These are phyloP conservation scores for Iselma pallidipennis DNA, from an alignment of 2,888 invertebrate genomes.

Conservation along the genomic window DNA sequence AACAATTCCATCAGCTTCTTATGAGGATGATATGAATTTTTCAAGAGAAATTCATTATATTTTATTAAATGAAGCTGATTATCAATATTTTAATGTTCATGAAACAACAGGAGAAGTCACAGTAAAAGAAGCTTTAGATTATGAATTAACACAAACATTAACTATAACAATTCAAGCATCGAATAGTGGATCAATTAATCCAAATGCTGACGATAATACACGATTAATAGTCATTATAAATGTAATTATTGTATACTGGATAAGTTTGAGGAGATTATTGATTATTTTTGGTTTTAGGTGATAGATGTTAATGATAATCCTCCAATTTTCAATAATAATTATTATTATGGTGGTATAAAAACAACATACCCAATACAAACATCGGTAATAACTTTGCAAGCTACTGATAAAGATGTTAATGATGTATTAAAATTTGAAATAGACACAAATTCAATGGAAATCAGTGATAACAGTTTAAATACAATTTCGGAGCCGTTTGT, in stretches of 20 bases:
- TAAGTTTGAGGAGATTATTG: too few relatives aligned
- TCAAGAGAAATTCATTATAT: conserved; percentile 25
- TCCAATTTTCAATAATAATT: conserved; percentile 58
- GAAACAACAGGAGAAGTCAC: conserved; percentile 25
- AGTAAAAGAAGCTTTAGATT: conserved; percentile 53
- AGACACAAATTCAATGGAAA: not conserved
- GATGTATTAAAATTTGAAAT: not conserved
- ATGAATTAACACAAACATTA: conserved; percentile 53
- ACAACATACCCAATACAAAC: conserved; percentile 21
- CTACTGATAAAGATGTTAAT: conserved; percentile 8
- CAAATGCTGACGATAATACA: conserved; percentile 13
- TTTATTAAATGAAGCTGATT: conserved; percentile 20
- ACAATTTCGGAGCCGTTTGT: conserved; percentile 47
- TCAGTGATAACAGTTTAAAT: not conserved
- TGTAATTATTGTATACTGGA: conserved; percentile 29
- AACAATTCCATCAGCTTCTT: conserved; percentile 13
- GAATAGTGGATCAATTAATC: conserved; percentile 35
- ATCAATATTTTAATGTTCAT: conserved; percentile 27
- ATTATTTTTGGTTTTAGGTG: too few relatives aligned
- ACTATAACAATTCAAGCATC: conserved; percentile 59
- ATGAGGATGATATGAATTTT: conserved; percentile 8
- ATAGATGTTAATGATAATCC: conserved; percentile 63
- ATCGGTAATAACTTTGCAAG: conserved; percentile 4
- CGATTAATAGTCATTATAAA: conserved; percentile 26
- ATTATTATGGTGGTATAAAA: conserved; percentile 50